Evolutionary conservation across 2,888 invertebrate genomes (phyloP), one percentile per base, ranked within the genome.

Genomic region (Archips xylosteana): DNA sequence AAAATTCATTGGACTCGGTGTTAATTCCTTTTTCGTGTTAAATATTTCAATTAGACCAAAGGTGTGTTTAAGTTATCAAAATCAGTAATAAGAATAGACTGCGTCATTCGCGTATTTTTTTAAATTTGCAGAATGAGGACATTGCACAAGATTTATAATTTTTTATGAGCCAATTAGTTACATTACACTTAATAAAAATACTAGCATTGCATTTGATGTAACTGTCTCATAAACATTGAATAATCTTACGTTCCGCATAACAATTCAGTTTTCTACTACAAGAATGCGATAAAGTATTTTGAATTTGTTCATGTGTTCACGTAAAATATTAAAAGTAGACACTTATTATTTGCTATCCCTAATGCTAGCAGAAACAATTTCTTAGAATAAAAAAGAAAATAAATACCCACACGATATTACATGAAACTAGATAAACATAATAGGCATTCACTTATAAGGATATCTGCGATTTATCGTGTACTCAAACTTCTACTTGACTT

Each of bases 151-250:
- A 57, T 6, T 47, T 57, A 45, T 10, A 34, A 32, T n/a, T 51
- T 2, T 70, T 70, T 47, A 70, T 15, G 59, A 45, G 42, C 61
- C 60, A 66, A 71, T 72, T 68, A 72, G 47, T 57, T 57, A 34
- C 51, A 62, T 62, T 36, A 32, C 13, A 67, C 5, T 42, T n/a
- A 60, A 42, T 45, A 60, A 36, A 42, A 15, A 8, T 23, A 60
- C 51, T 51, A 54, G 23, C 34, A 23, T 13, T 23, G 42, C 13
- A 2, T 15, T 59, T 59, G 47, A 64, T 64, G 59, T 70, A 62
- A 70, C 34, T 70, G 23, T 32, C 36, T 64, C 12, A 70, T 71
- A 49, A 51, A 32, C 5, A 39, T 39, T 61, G 23, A 45, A 32
- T 64, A 64, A 64, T 49, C 12, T 47, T 64, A 10, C 23, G 45